Percentiles rank a stretch among this genome's conserved stretches.
phyloP scores from a whole-genome alignment of 2,113 vertebrate genomes.

The Xenopus borealis region DNA sequence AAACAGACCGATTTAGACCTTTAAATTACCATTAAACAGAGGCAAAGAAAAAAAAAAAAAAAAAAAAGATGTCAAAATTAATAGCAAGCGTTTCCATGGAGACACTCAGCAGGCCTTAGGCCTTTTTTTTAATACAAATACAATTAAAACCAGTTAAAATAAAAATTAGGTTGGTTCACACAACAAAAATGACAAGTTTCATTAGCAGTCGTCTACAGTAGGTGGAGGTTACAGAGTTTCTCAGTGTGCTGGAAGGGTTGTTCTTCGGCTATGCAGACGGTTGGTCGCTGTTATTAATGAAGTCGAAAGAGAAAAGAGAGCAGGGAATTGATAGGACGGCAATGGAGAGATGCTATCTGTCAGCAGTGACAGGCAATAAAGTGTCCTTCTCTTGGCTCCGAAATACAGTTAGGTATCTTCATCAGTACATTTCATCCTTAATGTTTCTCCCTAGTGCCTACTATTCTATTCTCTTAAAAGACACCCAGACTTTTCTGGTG shows the following conservation, averaged over 20 bases:
- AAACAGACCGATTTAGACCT: background rate
- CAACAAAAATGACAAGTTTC: background rate
- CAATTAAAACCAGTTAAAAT: background rate
- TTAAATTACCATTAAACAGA: background rate
- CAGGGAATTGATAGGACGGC: slow-evolving; percentile 41
- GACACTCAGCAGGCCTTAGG: background rate
- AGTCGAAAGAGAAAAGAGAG: slow-evolving; percentile 34
- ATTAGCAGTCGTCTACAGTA: background rate
- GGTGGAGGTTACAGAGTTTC: background rate
- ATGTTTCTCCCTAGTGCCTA: slow-evolving; percentile 17
- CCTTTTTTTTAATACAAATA: background rate
- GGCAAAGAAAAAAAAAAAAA: background rate
- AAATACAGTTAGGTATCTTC: slow-evolving; percentile 46
- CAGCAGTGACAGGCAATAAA: slow-evolving; percentile 46
- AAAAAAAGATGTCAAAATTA: background rate
- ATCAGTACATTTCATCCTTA: slow-evolving; percentile 41
- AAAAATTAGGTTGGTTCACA: background rate
- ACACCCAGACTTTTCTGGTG: background rate
- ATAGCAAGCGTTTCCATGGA: background rate
- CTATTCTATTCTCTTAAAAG: background rate
- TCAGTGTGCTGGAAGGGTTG: slow-evolving; percentile 11
- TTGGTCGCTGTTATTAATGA: slow-evolving; percentile 39
- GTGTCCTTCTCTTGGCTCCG: slow-evolving; percentile 41
- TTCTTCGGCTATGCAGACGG: slow-evolving; percentile 4
- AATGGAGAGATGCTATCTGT: slow-evolving; percentile 43